These are phyloP conservation scores for Leptodirus hochenwartii DNA, from an alignment of 2,888 invertebrate genomes.

Conservation along the genomic window DNA sequence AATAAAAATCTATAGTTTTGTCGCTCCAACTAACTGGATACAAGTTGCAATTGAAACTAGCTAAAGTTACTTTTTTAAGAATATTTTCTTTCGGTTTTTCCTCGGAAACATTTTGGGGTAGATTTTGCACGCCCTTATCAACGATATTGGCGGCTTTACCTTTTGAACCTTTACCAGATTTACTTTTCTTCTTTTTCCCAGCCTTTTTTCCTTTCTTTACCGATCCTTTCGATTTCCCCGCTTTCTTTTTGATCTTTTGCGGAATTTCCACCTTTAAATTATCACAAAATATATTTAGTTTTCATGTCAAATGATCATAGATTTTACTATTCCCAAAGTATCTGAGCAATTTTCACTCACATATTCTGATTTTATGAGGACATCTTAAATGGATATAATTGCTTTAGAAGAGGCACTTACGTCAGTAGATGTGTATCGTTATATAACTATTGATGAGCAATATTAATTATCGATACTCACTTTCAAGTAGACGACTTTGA, in stretches of 20 bases:
- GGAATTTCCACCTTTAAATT: slow-evolving; percentile 10
- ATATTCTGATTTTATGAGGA: too few species aligned
- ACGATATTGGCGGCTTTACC: slow-evolving; percentile 10
- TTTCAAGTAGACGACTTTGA: slow-evolving; percentile 33
- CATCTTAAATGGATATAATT: too few species aligned
- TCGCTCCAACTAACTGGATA: slow-evolving; percentile 35
- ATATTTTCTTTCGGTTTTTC: slow-evolving; percentile 17
- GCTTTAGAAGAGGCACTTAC: too few species aligned
- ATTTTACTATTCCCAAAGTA: too few species aligned
- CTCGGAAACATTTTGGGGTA: neutral
- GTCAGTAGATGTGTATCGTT: too few species aligned
- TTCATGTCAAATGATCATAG: too few species aligned
- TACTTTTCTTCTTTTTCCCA: slow-evolving; percentile 12
- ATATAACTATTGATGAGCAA: too few species aligned
- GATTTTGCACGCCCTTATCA: slow-evolving; percentile 7
- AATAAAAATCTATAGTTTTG: slow-evolving; percentile 33
- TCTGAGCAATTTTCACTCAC: too few species aligned
- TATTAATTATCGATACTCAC: slow-evolving; percentile 20
- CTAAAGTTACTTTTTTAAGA: slow-evolving; percentile 24
- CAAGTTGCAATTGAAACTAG: slow-evolving; percentile 31
- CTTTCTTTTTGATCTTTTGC: slow-evolving; percentile 21
- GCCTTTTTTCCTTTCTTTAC: slow-evolving; percentile 8
- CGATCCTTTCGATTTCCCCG: slow-evolving; percentile 8
- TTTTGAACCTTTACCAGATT: slow-evolving; percentile 7
- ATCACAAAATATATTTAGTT: neutral